Percentiles rank a stretch among this genome's conserved stretches.
Evolutionary conservation across 2,113 vertebrate genomes (phyloP).

Genomic region (Peromyscus polionotus): DNA sequence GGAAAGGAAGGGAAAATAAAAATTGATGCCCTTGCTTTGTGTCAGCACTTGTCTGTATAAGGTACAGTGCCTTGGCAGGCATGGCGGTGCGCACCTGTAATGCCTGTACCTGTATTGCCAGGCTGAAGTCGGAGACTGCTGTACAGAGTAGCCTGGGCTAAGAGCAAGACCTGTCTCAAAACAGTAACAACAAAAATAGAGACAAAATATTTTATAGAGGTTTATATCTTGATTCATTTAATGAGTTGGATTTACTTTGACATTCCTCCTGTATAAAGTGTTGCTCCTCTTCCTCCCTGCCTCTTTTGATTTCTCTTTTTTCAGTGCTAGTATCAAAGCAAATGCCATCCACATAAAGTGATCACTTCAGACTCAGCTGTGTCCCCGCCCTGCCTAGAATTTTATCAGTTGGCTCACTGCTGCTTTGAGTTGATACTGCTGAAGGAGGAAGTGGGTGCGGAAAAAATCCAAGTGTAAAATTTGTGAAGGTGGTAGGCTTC

Average conservation of each 20-base stretch:
- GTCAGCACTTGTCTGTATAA: constrained; percentile 15
- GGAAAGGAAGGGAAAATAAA: not conserved
- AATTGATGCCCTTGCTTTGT: not conserved
- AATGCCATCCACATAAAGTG: not conserved
- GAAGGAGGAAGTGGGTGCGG: not conserved
- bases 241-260: constrained; percentile 40
- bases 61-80: not conserved
- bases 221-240: not conserved
- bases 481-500: constrained; percentile 1
- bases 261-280: not conserved
- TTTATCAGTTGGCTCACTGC: not conserved
- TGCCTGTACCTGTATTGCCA: no score
- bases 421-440: constrained; percentile 22
- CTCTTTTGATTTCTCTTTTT: not conserved
- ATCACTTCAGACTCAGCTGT: not conserved
- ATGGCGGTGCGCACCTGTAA: not conserved
- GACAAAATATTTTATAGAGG: not conserved
- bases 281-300: not conserved
- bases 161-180: not conserved
- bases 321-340: not conserved
- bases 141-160: not conserved
- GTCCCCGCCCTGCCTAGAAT: not conserved
- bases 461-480: not conserved
- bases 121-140: not conserved
- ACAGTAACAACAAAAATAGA: not conserved